Percentiles rank a stretch among this genome's conserved stretches.
phyloP scores from a whole-genome alignment of 2,113 vertebrate species.

The Potamarius usumacintae region DNA sequence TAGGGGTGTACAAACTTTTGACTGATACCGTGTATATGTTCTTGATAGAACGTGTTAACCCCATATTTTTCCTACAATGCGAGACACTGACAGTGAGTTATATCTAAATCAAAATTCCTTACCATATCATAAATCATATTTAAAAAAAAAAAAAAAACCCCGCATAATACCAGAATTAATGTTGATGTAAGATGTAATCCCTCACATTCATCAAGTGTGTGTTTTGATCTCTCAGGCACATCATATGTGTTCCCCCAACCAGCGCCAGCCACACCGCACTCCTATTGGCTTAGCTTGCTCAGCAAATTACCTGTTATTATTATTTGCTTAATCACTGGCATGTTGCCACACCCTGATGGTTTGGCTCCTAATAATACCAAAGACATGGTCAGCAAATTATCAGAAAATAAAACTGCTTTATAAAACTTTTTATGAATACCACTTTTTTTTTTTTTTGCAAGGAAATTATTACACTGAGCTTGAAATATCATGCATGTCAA shows the following conservation, averaged over 20 bases:
- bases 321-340: neutral
- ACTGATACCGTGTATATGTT: too few relatives aligned
- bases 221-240: conserved; percentile 98
- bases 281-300: conserved; percentile 51
- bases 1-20: too few relatives aligned
- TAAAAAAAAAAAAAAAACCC: neutral
- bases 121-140: neutral
- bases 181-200: conserved; percentile 26
- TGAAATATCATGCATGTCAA: neutral
- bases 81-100: neutral
- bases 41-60: neutral
- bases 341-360: neutral
- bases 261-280: conserved; percentile 74
- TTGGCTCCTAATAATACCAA: neutral
- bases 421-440: neutral
- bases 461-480: neutral
- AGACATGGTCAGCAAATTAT: neutral
- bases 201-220: conserved; percentile 89
- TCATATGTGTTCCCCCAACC: conserved; percentile 85
- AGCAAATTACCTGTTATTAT: conserved; percentile 22
- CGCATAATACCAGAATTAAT: neutral
- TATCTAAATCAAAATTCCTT: neutral
- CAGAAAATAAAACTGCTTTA: neutral
- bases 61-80: neutral
- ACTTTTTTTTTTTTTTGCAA: neutral